phyloP scores from a whole-genome alignment of 2,113 vertebrate species.

The Chlorodrepanis virens region DNA sequence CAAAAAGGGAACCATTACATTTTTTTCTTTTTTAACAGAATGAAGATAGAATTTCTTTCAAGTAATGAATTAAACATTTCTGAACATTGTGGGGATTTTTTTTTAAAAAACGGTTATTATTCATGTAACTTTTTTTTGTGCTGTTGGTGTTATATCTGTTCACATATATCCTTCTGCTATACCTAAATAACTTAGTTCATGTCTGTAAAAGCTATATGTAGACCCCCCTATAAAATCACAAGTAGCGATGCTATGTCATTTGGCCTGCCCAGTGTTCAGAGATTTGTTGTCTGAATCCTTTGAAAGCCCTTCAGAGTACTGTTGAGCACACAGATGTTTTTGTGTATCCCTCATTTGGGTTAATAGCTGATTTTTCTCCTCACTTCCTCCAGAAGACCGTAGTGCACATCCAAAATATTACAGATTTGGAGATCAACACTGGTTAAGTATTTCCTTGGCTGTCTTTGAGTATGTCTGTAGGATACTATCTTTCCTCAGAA shows the following conservation, averaged over 20 bases:
- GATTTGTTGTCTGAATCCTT: neutral
- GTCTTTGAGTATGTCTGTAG: neutral
- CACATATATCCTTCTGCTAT: neutral
- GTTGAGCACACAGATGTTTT: neutral
- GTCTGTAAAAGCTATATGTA: neutral
- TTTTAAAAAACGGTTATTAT: neutral
- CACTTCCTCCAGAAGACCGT: neutral
- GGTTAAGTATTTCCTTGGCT: neutral
- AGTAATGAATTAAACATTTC: neutral
- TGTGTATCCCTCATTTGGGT: neutral
- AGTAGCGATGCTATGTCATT: neutral
- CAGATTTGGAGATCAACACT: neutral
- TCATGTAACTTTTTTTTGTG: neutral
- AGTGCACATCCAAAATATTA: neutral
- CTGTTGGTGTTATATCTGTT: neutral
- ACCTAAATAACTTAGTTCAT: neutral
- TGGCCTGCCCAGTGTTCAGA: neutral
- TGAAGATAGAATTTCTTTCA: neutral
- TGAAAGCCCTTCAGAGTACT: neutral
- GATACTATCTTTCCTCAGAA: neutral
- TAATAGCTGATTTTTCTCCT: neutral
- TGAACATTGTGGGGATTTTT: neutral
- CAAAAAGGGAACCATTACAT: neutral
- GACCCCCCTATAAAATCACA: neutral
- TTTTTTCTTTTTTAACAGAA: neutral